phyloP scores from a whole-genome alignment of 2,888 invertebrate species.

The Cheiracanthium punctorium region DNA sequence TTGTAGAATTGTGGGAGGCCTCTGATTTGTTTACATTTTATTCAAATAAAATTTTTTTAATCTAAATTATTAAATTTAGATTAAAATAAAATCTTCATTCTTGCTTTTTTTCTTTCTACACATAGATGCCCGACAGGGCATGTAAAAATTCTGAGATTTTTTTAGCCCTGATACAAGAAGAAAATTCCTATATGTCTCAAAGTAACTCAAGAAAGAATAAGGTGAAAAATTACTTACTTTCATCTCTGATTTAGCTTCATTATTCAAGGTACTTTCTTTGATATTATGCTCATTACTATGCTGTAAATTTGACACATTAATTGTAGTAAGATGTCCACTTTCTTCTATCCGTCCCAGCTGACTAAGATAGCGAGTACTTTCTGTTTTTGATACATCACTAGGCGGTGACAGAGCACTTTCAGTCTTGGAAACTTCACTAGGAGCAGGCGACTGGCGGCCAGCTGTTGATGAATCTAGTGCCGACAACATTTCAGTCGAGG shows the following conservation, averaged over 20 bases:
- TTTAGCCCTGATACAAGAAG: too few relatives aligned
- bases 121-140: too few relatives aligned
- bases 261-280: constrained; percentile 38
- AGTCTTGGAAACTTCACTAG: constrained; percentile 74
- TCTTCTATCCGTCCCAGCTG: constrained; percentile 73
- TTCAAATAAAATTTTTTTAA: too few relatives aligned
- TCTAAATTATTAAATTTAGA: too few relatives aligned
- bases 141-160: too few relatives aligned
- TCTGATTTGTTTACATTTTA: too few relatives aligned
- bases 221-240: constrained; percentile 40
- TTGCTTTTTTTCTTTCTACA: too few relatives aligned
- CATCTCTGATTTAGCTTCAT: constrained; percentile 19
- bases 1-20: too few relatives aligned
- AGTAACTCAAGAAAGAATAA: too few relatives aligned
- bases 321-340: constrained; percentile 59
- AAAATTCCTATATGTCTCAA: too few relatives aligned
- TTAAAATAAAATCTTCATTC: too few relatives aligned
- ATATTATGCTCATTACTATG: constrained; percentile 53
- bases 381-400: constrained; percentile 74
- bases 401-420: constrained; percentile 74
- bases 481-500: constrained; percentile 73
- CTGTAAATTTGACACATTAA: constrained; percentile 55
- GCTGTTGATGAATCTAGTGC: constrained; percentile 73
- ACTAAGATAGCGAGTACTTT: constrained; percentile 73
- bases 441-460: constrained; percentile 74